Evolutionary conservation across 2,888 invertebrate species (phyloP).

Genomic region (Metopia argyrocephala): DNA sequence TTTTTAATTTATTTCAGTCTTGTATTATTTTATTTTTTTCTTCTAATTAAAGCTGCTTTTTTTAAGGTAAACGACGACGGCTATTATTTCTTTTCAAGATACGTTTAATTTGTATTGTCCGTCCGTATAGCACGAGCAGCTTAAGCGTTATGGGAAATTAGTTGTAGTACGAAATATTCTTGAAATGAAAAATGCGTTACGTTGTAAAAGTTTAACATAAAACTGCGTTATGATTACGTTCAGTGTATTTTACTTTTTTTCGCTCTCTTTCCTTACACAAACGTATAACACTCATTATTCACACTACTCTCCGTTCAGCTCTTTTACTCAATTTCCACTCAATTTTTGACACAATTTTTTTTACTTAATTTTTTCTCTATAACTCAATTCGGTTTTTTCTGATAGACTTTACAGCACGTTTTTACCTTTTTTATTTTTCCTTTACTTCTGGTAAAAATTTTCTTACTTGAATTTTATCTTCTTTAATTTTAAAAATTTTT

Average conservation of each 20-base stretch:
- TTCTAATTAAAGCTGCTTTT: slow-evolving; percentile 57
- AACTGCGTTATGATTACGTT: slow-evolving; percentile 59
- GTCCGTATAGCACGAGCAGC: slow-evolving; percentile 64
- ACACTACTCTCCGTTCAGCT: slow-evolving; percentile 7
- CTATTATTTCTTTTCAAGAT: slow-evolving; percentile 26
- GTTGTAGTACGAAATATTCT: slow-evolving; percentile 46
- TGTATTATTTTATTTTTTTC: slow-evolving; percentile 34
- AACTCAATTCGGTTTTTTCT: not conserved
- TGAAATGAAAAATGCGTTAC: slow-evolving; percentile 55
- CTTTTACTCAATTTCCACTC: slow-evolving; percentile 28
- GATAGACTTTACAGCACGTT: slow-evolving; percentile 4
- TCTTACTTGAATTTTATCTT: slow-evolving; percentile 12
- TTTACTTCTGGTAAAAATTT: not conserved
- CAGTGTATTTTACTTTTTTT: not conserved
- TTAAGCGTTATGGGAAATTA: slow-evolving; percentile 58
- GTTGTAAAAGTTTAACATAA: slow-evolving; percentile 63
- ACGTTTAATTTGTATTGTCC: slow-evolving; percentile 52
- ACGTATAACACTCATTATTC: not conserved
- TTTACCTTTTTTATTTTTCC: slow-evolving; percentile 6
- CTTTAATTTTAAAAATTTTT: slow-evolving; percentile 27
- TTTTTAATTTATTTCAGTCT: slow-evolving; percentile 36
- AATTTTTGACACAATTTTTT: not conserved
- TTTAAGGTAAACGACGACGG: slow-evolving; percentile 24
- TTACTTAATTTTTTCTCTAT: not conserved
- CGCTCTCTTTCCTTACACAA: slow-evolving; percentile 27